Base-by-base conservation (phyloP, 2,797 vertebrate genomes). In the Falco rusticolus region DNA sequence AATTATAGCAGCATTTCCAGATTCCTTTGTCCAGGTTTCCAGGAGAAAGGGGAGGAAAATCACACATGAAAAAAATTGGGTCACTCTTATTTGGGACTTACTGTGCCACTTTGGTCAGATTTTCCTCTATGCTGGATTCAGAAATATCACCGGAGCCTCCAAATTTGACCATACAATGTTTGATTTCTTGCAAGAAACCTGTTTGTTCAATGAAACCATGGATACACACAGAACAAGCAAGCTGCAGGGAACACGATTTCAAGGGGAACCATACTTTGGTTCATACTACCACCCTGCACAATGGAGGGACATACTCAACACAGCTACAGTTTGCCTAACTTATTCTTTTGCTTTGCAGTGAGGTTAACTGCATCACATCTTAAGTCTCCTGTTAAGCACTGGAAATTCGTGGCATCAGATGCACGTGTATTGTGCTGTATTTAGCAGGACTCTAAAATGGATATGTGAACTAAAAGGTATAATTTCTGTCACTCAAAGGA, bases 381-480 rank as follows among this genome's bases (percentile, higher is more conserved):
- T 92, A 51, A 76, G 71, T 84, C 74, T 71, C 64, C 88, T 91
- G 64, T 66, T 70, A 94, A 80, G 56, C 71, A 47, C 86, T 93
- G 74, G 59, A 87, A 57, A 57, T 57, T 51, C 5, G 0, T 70
- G 53, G 56, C 61, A 77, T 70, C 9, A 11, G 31, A 61, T 76
- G 28, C 51, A 54, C 6, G 3, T 47, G 6, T n/a, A 16, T 21
- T 71, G 51, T 71, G 37, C 57, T 84, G 65, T 77, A 87, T 92
- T 95, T 96, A 95, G 59, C 79, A 91, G 56, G 53, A 61, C 25
- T 68, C 90, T 78, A 79, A 93, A 95, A 74, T 47, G 43, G 8
- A 1, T 16, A n/a, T 22, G 39, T n/a, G 34, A 92, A 87, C 45
- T 57, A 37, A 56, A 75, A 94, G 56, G 11, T 51, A 45, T 54